These are phyloP conservation scores for Forbesichthys papilliferus DNA, from an alignment of 2,113 vertebrate species.

Conservation along the genomic window DNA sequence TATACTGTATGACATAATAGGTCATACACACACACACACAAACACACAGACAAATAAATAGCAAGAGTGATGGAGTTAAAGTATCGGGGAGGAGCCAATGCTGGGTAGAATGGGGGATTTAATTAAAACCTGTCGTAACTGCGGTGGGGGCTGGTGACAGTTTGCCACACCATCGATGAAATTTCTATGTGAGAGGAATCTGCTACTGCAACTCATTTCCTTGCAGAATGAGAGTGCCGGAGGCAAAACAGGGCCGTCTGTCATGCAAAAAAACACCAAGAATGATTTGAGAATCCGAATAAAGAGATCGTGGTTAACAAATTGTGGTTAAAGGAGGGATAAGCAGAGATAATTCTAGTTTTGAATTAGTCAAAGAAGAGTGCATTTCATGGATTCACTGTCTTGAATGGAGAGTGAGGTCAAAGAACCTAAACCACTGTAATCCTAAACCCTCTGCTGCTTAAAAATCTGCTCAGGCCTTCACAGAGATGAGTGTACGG, in stretches of 20 bases:
- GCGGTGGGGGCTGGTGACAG: constrained; percentile 60
- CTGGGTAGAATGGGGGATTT: constrained; percentile 61
- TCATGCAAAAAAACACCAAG: constrained; percentile 51
- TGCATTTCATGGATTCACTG: constrained; percentile 74
- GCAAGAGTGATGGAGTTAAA: constrained; percentile 12
- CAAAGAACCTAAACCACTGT: constrained; percentile 82
- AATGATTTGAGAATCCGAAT: constrained; percentile 50
- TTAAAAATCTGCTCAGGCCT: constrained; percentile 69
- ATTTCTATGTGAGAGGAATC: constrained; percentile 67
- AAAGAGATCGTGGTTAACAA: constrained; percentile 41
- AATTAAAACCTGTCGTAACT: constrained; percentile 73
- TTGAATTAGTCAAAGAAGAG: constrained; percentile 73
- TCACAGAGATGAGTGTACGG: constrained; percentile 50
- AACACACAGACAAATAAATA: constrained; percentile 22
- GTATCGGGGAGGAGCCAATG: constrained; percentile 51
- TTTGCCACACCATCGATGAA: constrained; percentile 64
- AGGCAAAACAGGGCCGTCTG: constrained; percentile 51
- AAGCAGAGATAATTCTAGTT: constrained; percentile 19
- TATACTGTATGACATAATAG: background rate
- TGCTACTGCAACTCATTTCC: constrained; percentile 70
- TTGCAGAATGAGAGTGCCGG: constrained; percentile 42
- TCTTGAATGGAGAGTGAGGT: constrained; percentile 58
- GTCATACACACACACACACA: constrained; percentile 18
- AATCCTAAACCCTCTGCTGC: constrained; percentile 80
- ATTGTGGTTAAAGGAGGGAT: background rate